phyloP scores from a whole-genome alignment of 2,888 invertebrate species.

The Ectemnius continuus region DNA sequence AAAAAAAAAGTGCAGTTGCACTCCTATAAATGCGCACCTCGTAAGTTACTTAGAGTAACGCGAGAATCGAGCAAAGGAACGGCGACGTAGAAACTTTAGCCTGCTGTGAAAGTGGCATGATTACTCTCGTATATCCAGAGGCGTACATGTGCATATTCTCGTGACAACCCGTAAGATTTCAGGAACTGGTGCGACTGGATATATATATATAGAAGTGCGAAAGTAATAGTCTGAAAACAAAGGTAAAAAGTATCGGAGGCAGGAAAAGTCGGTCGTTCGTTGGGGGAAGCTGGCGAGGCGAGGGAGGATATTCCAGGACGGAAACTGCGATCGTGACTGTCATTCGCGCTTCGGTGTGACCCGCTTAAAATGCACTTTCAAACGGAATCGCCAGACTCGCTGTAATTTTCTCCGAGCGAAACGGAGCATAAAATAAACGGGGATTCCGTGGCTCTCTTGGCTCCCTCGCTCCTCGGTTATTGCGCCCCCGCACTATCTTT shows the following conservation, averaged over 20 bases:
- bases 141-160: no score
- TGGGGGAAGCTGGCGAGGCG: slow-evolving; percentile 1
- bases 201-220: no score
- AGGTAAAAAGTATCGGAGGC: not conserved
- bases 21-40: no score
- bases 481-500: slow-evolving; percentile 7
- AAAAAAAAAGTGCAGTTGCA: no score
- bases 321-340: slow-evolving; percentile 38
- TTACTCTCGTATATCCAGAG: no score
- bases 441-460: slow-evolving; percentile 2
- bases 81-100: no score
- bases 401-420: slow-evolving; percentile 48
- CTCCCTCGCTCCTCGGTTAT: not conserved
- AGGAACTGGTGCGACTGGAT: no score
- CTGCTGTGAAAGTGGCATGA: no score
- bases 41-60: no score
- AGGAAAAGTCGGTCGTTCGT: not conserved
- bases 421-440: slow-evolving; percentile 52
- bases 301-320: slow-evolving; percentile 10
- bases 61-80: no score
- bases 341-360: slow-evolving; percentile 45
- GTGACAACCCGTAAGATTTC: no score
- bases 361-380: slow-evolving; percentile 49
- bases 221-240: not conserved
- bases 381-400: slow-evolving; percentile 46